Percentiles rank a stretch among this genome's conserved stretches.
Evolutionary conservation across 2,113 vertebrate genomes (phyloP).

Genomic region (Leucoraja erinaceus): DNA sequence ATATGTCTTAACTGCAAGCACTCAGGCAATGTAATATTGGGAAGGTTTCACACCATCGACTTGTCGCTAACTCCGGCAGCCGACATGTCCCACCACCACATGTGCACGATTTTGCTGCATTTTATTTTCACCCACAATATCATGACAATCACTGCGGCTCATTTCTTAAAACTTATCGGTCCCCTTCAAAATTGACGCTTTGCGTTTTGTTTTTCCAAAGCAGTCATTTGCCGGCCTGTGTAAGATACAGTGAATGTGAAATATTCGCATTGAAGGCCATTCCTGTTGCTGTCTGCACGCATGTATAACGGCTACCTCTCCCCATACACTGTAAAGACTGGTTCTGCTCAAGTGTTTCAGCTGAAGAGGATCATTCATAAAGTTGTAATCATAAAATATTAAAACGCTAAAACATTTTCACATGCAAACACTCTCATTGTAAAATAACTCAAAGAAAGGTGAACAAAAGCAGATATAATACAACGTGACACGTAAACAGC

Average conservation of each 20-base stretch:
- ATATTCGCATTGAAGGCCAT: constrained; percentile 17
- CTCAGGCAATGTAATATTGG: background rate
- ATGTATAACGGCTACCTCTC: background rate
- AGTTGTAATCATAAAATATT: background rate
- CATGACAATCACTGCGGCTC: background rate
- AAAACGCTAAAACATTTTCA: background rate
- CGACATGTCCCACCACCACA: background rate
- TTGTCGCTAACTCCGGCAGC: background rate
- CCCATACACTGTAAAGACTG: background rate
- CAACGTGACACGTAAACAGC: background rate
- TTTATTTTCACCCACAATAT: background rate
- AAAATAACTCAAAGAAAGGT: background rate
- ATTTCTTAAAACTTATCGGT: background rate
- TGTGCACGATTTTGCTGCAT: background rate
- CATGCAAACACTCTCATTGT: background rate
- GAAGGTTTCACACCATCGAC: background rate
- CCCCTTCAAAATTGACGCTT: background rate
- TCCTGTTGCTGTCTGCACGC: background rate
- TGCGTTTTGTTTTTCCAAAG: background rate
- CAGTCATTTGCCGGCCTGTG: background rate
- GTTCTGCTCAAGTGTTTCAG: constrained; percentile 13
- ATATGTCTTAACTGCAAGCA: background rate
- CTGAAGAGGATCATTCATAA: background rate
- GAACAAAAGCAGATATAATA: background rate
- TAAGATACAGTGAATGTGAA: background rate